A percentile compares a stretch with the other conserved stretches of the same genome.
Conservation (phyloP, 2,888 invertebrate species). For the Protodeltote pygarga region DNA sequence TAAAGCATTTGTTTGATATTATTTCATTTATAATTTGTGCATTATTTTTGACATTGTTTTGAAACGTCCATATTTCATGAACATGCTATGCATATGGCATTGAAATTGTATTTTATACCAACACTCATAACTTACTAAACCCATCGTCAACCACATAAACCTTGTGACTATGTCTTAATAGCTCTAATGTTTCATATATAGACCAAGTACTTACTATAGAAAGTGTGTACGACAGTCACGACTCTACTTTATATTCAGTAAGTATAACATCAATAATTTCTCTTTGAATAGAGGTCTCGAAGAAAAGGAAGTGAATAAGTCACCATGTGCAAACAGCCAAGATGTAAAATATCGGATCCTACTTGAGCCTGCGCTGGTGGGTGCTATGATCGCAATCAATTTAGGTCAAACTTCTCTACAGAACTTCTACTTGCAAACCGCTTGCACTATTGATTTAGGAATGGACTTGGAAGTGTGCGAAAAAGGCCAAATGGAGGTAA, state of each 20-base stretch:
- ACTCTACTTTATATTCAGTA: constrained; percentile 15
- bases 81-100: too few species aligned
- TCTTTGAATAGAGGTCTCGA: constrained; percentile 41
- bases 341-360: constrained; percentile 81
- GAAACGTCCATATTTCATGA: too few species aligned
- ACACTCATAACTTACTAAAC: too few species aligned
- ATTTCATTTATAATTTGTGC: neutral
- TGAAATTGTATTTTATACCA: too few species aligned
- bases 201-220: constrained; percentile 14
- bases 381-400: constrained; percentile 88
- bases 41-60: too few species aligned
- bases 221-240: constrained; percentile 9
- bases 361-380: constrained; percentile 90
- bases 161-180: neutral
- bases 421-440: constrained; percentile 91
- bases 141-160: too few species aligned
- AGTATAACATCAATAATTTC: constrained; percentile 24
- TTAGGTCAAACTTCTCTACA: constrained; percentile 90
- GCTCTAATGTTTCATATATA: constrained; percentile 4
- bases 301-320: constrained; percentile 45
- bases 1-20: neutral
- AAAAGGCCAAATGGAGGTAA: constrained; percentile 68
- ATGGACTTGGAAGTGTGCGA: constrained; percentile 88
- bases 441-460: constrained; percentile 90
- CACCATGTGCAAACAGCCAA: constrained; percentile 27